phyloP scores from a whole-genome alignment of 1,140 invertebrate genomes.

The Antheraea pernyi region DNA sequence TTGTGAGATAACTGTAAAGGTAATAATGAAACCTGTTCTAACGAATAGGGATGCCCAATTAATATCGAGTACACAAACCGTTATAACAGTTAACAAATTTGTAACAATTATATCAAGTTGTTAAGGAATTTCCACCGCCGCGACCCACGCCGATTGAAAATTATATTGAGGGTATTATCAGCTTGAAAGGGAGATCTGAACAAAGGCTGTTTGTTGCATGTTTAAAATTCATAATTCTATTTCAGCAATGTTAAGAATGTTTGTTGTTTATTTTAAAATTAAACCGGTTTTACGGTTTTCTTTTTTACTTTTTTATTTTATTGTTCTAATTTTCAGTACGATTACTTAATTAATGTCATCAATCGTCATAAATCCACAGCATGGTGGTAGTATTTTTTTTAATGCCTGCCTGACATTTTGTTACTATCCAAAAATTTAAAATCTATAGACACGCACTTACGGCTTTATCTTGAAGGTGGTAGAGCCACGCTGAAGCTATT shows the following conservation, averaged over 20 bases:
- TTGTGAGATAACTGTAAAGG: background rate
- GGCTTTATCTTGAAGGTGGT: no score
- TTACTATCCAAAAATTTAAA: no score
- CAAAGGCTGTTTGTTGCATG: slow-evolving; percentile 2
- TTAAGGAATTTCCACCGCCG: slow-evolving; percentile 1
- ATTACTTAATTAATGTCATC: no score
- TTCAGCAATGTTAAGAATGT: background rate
- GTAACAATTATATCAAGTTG: slow-evolving; percentile 14
- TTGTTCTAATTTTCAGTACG: background rate
- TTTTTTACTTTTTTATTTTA: background rate
- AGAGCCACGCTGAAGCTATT: no score
- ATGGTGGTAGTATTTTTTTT: no score
- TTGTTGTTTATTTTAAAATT: background rate
- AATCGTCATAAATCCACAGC: no score
- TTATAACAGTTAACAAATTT: slow-evolving; percentile 17
- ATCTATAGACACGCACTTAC: no score
- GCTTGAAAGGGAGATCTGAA: slow-evolving; percentile 2
- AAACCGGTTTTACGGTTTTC: background rate
- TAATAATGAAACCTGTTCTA: background rate
- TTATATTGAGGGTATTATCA: background rate
- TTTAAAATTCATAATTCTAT: slow-evolving; percentile 1
- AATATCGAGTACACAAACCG: slow-evolving; percentile 5
- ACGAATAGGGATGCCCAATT: background rate
- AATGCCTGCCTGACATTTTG: no score
- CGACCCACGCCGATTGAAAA: background rate